A percentile compares a stretch with the other conserved stretches of the same genome.
Conservation (phyloP, 1,140 invertebrate genomes). For the Ectropis grisescens region DNA sequence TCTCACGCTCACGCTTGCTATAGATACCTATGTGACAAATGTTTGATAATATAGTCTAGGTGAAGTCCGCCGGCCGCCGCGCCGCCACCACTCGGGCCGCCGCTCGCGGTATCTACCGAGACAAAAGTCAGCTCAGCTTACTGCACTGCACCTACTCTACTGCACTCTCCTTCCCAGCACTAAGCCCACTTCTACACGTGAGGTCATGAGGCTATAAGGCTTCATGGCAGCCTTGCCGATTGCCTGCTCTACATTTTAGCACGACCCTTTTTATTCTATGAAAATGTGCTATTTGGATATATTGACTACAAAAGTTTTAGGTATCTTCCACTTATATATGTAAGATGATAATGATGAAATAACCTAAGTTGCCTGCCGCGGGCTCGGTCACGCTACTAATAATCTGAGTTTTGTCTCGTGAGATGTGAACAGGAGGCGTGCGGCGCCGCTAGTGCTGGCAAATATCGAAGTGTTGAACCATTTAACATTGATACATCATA, state of each 20-base stretch:
- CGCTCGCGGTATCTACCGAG: constrained; percentile 67
- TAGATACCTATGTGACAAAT: constrained; percentile 70
- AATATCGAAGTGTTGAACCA: constrained; percentile 62
- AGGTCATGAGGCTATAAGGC: no score
- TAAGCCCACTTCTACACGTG: no score
- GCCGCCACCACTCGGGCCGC: constrained; percentile 46
- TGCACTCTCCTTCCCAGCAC: no score
- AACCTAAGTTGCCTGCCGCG: no score
- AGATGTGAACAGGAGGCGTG: constrained; percentile 53
- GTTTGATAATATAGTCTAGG: constrained; percentile 64
- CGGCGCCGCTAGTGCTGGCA: constrained; percentile 60
- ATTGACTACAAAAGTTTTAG: no score
- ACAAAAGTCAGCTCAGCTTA: constrained; percentile 63
- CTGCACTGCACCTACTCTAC: constrained; percentile 8
- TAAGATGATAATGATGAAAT: no score
- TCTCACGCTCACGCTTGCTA: constrained; percentile 69
- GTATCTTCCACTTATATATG: no score
- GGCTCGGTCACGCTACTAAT: no score
- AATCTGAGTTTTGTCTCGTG: constrained; percentile 68
- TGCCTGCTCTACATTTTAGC: no score
- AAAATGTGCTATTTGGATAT: no score
- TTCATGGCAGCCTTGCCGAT: no score
- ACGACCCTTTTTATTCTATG: neutral
- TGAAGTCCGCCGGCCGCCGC: constrained; percentile 54
- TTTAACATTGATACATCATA: constrained; percentile 56